These are phyloP conservation scores for Globodera rostochiensis DNA, from an alignment of 1,140 invertebrate genomes.

Conservation along the genomic window DNA sequence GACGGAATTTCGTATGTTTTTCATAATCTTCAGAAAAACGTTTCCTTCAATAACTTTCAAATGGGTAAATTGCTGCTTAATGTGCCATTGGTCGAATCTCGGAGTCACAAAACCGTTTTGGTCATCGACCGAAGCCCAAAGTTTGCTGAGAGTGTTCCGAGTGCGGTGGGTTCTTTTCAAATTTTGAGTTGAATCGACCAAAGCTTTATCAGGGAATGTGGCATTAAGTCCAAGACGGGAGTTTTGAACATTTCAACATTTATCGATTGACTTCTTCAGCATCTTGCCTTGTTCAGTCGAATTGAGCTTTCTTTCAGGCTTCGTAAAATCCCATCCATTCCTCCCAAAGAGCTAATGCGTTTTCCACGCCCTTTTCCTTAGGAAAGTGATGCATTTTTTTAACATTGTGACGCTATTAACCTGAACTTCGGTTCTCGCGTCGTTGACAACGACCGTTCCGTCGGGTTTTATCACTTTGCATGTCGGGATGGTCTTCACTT, in stretches of 20 bases:
- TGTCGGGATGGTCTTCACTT: constrained; percentile 63
- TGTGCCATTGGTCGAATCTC: constrained; percentile 27
- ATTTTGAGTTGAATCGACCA: background rate
- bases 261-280: background rate
- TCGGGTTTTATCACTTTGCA: constrained; percentile 61
- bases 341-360: constrained; percentile 44
- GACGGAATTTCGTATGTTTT: background rate
- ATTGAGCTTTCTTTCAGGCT: constrained; percentile 25
- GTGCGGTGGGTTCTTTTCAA: background rate
- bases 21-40: no score
- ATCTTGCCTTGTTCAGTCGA: background rate
- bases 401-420: constrained; percentile 20
- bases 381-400: background rate
- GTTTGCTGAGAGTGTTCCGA: constrained; percentile 30
- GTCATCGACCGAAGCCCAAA: constrained; percentile 40
- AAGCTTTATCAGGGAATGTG: background rate
- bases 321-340: constrained; percentile 55
- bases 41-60: background rate
- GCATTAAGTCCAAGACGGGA: no score
- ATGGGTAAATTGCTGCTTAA: constrained; percentile 34
- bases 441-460: constrained; percentile 60
- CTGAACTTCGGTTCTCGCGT: constrained; percentile 61
- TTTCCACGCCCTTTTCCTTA: constrained; percentile 34
- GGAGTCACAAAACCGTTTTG: constrained; percentile 36
- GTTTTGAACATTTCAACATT: background rate